Evolutionary conservation across 2,113 vertebrate species (phyloP).

Genomic region (Saccopteryx leptura): DNA sequence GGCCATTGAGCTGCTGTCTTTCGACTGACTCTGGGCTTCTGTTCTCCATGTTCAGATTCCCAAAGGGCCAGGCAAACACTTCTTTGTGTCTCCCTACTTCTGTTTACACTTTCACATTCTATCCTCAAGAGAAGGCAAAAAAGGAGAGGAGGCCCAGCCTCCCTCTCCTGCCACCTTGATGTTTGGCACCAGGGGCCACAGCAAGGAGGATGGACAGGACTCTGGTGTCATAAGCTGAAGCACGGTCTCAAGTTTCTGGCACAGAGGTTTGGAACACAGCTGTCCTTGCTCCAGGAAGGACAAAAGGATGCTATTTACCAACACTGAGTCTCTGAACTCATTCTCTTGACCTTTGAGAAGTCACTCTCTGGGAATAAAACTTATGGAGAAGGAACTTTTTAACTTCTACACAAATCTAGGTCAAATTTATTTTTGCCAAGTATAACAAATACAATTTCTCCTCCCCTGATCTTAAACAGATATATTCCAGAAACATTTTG

Average conservation of each 20-base stretch:
- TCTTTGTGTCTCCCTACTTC: not conserved
- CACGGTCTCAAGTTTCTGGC: not conserved
- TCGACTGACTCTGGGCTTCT: not conserved
- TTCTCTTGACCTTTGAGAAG: slow-evolving; percentile 54
- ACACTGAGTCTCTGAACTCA: not conserved
- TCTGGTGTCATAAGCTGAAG: not conserved
- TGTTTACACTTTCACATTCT: not conserved
- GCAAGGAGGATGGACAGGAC: not conserved
- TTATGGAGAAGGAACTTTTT: slow-evolving; percentile 43
- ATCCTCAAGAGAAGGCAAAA: not conserved
- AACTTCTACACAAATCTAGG: not conserved
- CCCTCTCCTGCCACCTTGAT: not conserved
- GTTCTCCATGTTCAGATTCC: not conserved
- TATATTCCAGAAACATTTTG: not conserved
- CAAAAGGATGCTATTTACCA: not conserved
- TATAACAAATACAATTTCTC: not conserved
- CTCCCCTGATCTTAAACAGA: slow-evolving; percentile 43
- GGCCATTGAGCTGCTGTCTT: not conserved
- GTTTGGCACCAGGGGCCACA: not conserved
- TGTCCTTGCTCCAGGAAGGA: not conserved
- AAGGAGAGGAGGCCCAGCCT: not conserved
- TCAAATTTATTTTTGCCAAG: slow-evolving; percentile 48
- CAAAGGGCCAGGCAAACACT: not conserved
- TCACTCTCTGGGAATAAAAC: slow-evolving; percentile 20
- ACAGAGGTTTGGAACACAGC: not conserved